Evolutionary conservation across 1,140 invertebrate species (phyloP), one percentile per base, ranked within the genome.

Genomic region (Macrotrachela quadricornifera): DNA sequence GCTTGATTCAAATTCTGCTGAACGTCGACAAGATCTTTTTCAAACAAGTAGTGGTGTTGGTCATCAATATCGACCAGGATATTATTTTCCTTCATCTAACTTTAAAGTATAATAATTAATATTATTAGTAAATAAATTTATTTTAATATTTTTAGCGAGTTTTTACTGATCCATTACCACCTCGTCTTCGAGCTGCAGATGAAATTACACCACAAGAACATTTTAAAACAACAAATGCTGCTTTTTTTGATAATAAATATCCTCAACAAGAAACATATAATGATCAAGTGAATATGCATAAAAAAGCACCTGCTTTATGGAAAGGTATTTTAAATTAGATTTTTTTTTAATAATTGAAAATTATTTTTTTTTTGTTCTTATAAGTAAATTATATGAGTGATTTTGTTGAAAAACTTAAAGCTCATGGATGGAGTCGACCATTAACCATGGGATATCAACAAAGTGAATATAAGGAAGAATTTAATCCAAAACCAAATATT

Each of bases 401-500:
- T 30, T 30, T 30, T 30, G 21, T 30, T 30, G 21, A 30, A 2
- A 30, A 30, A 30, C 21, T 30, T 30, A 30, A 30, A 30, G 21
- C 21, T 4, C 21, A 30, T 30, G 21, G 21, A 4, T 30, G 66
- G 66, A 59, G 66, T 48, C 58, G 61, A 42, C 68, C 68, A 16
- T 58, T 71, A 13, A 67, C 67, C 10, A 67, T 68, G 63, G 64
- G 65, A n/a, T 65, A 69, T 48, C 67, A 71, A 58, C 57, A 57
- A 42, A 64, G 61, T 50, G 68, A 71, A 50, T 65, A 64, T 50
- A 62, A 66, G 36, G 67, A 63, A 15, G 51, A 65, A 52, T 71
- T 60, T 49, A 49, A 59, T 17, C 60, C 58, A 8, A 30, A 30
- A 30, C 21, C 2, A 30, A 30, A 8, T 30, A 30, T 30, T 2